Base-by-base conservation (phyloP, 1,140 invertebrate genomes). In the Muscidifurax raptorellus region DNA sequence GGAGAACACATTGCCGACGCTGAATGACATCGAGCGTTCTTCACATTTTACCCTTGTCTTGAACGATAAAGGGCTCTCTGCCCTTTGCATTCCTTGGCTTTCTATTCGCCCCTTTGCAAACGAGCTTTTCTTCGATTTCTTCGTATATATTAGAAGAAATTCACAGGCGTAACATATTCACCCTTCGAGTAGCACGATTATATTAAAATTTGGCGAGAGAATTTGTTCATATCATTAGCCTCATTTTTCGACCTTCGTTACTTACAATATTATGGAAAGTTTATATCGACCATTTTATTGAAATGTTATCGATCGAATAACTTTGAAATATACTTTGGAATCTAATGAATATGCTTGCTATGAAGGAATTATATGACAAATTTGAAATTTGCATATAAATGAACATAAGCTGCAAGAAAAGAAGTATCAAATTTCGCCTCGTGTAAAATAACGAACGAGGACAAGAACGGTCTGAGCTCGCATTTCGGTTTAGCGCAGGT, bases 11-110 rank as follows among this genome's bases (percentile, higher is more conserved):
- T 28, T 25, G 66, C 36, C 5, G 30, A 10, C 59, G 40, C 2
- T 44, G 79, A 71, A 80, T 52, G 5, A 22, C 71, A 74, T 59
- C 30, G 30, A 74, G 66, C 47, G 71, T 72, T 74, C 47, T 59
- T 59, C 28, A 18, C 27, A 59, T 64, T 82, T 71, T 27, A 40
- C 1, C 40, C 25, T 36, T 72, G 67, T 52, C 7, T 30, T 28
- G 28, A 18, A 18, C 2, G 13, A 47, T 4, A 3, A 15, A 5
- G 44, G 44, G 44, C 12, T 18, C 15, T 71, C 7, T 47, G 15
- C 12, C 52, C 13, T 69, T 13, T 71, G 28, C 27, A 79, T 40
- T 67, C 22, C 6, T n/a, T 6, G 22, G 18, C 22, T n/a, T 59
- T 59, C n/a, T 59, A 22, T 18, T 78, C 4, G 0, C n/a, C 9